Evolutionary conservation across 2,797 vertebrate genomes (phyloP).

Genomic region (Characodon lateralis): DNA sequence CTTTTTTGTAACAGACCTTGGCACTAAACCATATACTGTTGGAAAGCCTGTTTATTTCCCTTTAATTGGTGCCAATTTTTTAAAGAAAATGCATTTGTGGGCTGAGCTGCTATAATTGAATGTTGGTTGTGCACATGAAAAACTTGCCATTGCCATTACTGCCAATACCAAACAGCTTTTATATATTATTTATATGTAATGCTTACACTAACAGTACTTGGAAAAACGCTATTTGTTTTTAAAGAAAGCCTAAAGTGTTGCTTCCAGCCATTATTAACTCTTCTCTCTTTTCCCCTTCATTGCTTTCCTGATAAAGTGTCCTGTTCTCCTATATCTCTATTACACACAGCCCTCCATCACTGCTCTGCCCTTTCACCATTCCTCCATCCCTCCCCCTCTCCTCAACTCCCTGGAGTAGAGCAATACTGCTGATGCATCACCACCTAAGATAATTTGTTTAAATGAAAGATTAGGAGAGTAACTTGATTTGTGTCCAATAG

Average conservation of each 20-base stretch:
- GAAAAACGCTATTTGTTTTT: conserved; percentile 8
- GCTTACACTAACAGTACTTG: not conserved
- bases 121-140: not conserved
- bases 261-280: conserved; percentile 25
- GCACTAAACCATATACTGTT: not conserved
- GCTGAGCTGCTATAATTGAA: not conserved
- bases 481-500: conserved; percentile 78
- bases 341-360: conserved; percentile 47
- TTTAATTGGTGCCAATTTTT: not conserved
- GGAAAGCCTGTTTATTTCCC: not conserved
- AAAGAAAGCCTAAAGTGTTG: conserved; percentile 12
- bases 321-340: conserved; percentile 69
- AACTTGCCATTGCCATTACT: not conserved
- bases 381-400: conserved; percentile 45
- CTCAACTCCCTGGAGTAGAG: conserved; percentile 53
- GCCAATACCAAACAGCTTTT: not conserved
- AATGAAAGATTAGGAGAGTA: conserved; percentile 81
- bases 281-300: conserved; percentile 23
- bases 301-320: conserved; percentile 60
- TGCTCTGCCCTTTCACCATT: conserved; percentile 33
- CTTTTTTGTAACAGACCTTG: not conserved
- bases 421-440: conserved; percentile 80
- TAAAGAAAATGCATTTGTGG: not conserved
- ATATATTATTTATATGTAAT: not conserved
- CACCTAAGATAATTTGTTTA: conserved; percentile 80